phyloP scores from a whole-genome alignment of 2,797 vertebrate genomes.

The Mormyrops boulengeri region DNA sequence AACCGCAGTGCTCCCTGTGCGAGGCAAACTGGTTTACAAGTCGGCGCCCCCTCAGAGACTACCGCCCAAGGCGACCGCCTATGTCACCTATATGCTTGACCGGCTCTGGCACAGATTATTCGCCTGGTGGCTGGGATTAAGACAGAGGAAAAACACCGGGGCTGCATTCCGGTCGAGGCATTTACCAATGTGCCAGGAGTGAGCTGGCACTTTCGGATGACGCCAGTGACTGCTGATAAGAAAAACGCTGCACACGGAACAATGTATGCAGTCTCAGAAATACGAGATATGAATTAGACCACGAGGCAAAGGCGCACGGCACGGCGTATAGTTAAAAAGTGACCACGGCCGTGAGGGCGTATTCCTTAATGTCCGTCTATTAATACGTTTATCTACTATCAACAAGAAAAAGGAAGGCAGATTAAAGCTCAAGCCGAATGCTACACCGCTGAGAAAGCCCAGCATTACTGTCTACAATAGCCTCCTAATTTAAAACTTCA shows the following conservation, averaged over 20 bases:
- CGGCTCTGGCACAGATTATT: background rate
- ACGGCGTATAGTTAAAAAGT: background rate
- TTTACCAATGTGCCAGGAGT: background rate
- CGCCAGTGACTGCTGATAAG: background rate
- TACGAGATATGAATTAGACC: constrained; percentile 5
- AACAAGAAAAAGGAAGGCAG: background rate
- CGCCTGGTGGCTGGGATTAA: background rate
- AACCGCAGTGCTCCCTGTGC: background rate
- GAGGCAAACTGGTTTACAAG: background rate
- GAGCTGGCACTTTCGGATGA: background rate
- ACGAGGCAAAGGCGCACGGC: background rate
- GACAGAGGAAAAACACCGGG: background rate
- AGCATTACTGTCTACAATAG: background rate
- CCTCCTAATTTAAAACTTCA: background rate
- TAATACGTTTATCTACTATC: background rate
- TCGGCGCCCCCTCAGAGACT: background rate
- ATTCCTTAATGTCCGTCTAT: background rate
- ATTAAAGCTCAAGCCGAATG: background rate
- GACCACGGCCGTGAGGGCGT: background rate
- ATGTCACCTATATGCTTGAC: background rate
- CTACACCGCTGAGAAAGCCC: background rate
- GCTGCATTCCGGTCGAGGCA: background rate
- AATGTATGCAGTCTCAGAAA: background rate
- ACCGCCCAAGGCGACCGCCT: background rate
- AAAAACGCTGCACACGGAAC: background rate